phyloP scores from a whole-genome alignment of 2,888 invertebrate species.

The Antheraea assamensis region DNA sequence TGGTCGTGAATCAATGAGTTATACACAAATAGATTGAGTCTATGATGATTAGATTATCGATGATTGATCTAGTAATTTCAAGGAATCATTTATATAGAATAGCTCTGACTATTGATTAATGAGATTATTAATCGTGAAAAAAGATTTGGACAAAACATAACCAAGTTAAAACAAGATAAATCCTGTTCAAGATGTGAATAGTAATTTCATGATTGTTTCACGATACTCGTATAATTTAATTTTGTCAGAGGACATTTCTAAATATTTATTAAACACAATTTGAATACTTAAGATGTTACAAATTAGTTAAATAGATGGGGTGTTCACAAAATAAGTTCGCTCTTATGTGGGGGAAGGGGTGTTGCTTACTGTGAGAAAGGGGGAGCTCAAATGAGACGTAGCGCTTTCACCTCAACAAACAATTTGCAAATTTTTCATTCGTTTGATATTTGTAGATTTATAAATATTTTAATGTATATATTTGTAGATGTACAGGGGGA shows the following conservation, averaged over 20 bases:
- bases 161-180: background rate
- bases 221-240: background rate
- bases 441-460: too few relatives aligned
- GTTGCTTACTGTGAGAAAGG: too few relatives aligned
- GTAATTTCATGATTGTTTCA: background rate
- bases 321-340: too few relatives aligned
- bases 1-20: conserved; percentile 29
- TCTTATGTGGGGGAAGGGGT: too few relatives aligned
- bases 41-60: conserved; percentile 28
- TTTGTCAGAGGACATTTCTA: background rate
- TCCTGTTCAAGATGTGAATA: background rate
- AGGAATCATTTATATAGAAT: background rate
- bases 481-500: too few relatives aligned
- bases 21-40: conserved; percentile 36
- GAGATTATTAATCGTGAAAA: background rate
- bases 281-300: too few relatives aligned
- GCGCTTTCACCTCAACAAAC: too few relatives aligned
- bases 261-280: too few relatives aligned
- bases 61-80: conserved; percentile 17
- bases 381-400: too few relatives aligned
- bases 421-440: too few relatives aligned
- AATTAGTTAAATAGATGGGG: too few relatives aligned
- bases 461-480: too few relatives aligned
- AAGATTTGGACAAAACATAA: background rate
- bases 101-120: background rate